Base-by-base conservation (phyloP, 1,140 invertebrate species). In the Neodiprion fabricii region DNA sequence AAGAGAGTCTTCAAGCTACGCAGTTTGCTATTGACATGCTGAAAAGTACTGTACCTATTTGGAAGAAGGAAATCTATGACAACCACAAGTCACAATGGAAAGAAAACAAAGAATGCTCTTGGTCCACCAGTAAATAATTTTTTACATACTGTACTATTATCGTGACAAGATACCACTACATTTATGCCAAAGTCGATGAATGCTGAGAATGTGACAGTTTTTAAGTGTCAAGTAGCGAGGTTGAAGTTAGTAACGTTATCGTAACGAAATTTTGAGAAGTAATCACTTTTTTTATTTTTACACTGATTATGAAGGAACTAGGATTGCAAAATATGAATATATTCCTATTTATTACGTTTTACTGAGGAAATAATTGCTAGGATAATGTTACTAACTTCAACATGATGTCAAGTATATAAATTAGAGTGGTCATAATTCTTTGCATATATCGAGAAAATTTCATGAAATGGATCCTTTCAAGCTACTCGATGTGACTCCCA, bases 61-160 rank as follows among this genome's bases (percentile, higher is more conserved):
- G 97, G 97, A 99, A 99, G 87, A 98, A 98, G 87, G 97, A 98
- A 91, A 88, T 96, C 17, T 98, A 98, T 88, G 90, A 90, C 50
- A 90, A 91, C 73, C 84, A 89, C 10, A 83, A 89, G 12, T 79
- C 87, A 48, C 83, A 88, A 48, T 96, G 94, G 95, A 95, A 95
- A 84, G 92, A 94, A 87, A 96, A 95, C 84, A 89, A 90, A 72
- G 94, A 96, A 90, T 95, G 94, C 90, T 85, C 88, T 81, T 95
- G 95, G 94, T 86, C 87, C 69, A 86, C 74, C 79, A 83, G 81
- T 84, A 85, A 84, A 85, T 84, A 80, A 80, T 70, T 74, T 23
- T n/a, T 61, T 17, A 53, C 48, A 48, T 74, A 71, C n/a, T 40
- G 28, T 40, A 40, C 28, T 40, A 40, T 40, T 61, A 72, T 23